Evolutionary conservation across 1,140 invertebrate species (phyloP).

Genomic region (Drosophila trapezifrons): DNA sequence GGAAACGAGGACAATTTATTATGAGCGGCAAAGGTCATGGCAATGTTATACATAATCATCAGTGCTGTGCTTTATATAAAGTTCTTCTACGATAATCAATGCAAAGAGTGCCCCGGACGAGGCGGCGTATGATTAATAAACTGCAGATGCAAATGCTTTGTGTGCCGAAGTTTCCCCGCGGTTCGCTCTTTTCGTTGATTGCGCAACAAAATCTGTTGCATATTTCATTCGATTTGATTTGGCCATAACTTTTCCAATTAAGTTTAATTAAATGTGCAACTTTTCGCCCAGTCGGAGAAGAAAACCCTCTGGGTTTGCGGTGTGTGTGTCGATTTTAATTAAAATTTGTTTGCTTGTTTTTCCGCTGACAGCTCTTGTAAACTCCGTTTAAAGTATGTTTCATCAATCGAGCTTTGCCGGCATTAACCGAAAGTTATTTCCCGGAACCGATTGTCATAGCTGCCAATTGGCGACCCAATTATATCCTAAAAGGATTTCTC

Average conservation of each 20-base stretch:
- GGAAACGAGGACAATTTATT: constrained; percentile 57
- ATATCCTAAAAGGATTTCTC: constrained; percentile 42
- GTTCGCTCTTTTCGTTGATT: constrained; percentile 56
- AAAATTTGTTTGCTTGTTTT: constrained; percentile 57
- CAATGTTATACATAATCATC: constrained; percentile 62
- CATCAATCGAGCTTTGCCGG: constrained; percentile 7
- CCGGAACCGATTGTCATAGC: constrained; percentile 36
- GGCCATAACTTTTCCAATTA: constrained; percentile 77
- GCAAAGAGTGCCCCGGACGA: constrained; percentile 34
- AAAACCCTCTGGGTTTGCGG: constrained; percentile 21
- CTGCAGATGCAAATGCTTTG: constrained; percentile 44
- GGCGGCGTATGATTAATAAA: constrained; percentile 67
- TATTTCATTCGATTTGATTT: constrained; percentile 80
- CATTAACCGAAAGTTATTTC: not conserved
- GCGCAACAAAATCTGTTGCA: constrained; percentile 69
- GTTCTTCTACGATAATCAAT: constrained; percentile 37
- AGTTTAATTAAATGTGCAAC: constrained; percentile 77
- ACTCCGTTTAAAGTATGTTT: constrained; percentile 13
- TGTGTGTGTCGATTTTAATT: constrained; percentile 55
- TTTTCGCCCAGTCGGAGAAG: constrained; percentile 22
- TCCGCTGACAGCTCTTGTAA: constrained; percentile 25
- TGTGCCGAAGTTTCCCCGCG: constrained; percentile 28
- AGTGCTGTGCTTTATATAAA: constrained; percentile 18
- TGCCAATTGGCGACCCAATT: constrained; percentile 42
- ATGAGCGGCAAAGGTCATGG: constrained; percentile 69